Base-by-base conservation (phyloP, 2,888 invertebrate species). In the Rhagium mordax region DNA sequence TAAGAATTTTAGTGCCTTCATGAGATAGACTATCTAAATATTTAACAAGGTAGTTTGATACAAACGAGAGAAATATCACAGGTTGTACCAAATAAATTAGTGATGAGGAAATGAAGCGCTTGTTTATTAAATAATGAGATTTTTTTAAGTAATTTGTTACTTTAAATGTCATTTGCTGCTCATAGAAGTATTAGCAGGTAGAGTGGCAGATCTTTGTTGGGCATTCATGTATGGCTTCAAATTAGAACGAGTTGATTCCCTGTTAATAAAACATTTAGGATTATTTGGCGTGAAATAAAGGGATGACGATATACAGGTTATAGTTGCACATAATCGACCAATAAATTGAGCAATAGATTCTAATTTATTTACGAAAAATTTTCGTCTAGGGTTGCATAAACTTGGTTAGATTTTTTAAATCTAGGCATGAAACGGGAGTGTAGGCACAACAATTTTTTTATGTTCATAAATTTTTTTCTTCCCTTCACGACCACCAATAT, bases 161-260 rank as follows among this genome's bases (percentile, higher is more conserved):
- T 74, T 70, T 72, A 72, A 60, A 71, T 78, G 83, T 86, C 85
- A 86, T 85, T 87, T 87, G 79, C 92, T 91, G 89, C 91, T 92
- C 87, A 95, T 90, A 81, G 95, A 94, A 82, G 94, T 93, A 89
- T 95, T 95, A 85, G 95, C 94, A 85, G 96, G 96, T 88, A 96
- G 91, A 82, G 96, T 96, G 79, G 96, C 95, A 86, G 96, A 96
- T 89, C 95, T 93, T 90, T 95, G 96, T 88, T 92, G 91, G 81
- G 91, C 91, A 87, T 92, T 92, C 89, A 93, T 89, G 87, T 93
- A 94, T 79, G 93, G 91, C 89, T 94, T 94, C 86, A 94, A 88
- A 85, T 93, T 92, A 81, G 94, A 94, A 83, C 94, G 92, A 86
- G 94, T 94, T 47, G 94, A 94, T 87, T 95, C 94, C 89, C 94